Base-by-base conservation (phyloP, 2,888 invertebrate genomes). In the Cosmia trapezina region DNA sequence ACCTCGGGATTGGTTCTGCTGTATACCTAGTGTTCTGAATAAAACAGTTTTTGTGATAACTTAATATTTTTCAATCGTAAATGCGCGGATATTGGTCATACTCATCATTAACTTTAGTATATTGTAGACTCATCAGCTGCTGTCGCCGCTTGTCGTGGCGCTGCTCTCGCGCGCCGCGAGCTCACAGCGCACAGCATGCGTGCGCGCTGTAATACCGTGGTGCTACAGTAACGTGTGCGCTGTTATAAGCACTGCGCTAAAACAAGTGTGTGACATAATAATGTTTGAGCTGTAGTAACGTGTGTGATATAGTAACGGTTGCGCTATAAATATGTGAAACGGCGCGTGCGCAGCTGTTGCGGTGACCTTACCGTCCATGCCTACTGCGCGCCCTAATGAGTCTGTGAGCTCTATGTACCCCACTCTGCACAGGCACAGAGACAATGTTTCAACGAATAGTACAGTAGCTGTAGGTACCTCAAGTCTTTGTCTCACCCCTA, bases 331-430 rank as follows among this genome's bases (percentile, higher is more conserved):
- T 63, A 53, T n/a, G 28, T 19, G 9, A n/a, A 53, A 37, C 72
- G 49, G 69, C 60, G 66, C 57, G 56, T 28, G 73, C 66, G 78
- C 80, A 80, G 78, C 70, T 82, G 83, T 57, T 73, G 45, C 56
- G 53, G 45, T 70, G 66, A 78, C 78, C 83, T 73, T 82, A 73
- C 66, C n/a, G 47, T 12, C 8, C 57, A 67, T n/a, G n/a, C n/a
- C n/a, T 28, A 78, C 78, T 65, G 69, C 60, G n/a, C 41, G 22
- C 6, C 14, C 17, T 17, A 63, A 5, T 7, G 61, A 54, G 11
- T 6, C 12, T 37, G 22, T n/a, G 47, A 53, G 17, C 17, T 45
- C 33, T 19, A 22, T 4, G 14, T 49, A 28, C n/a, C 28, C 17
- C n/a, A 33, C 56, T 8, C 37, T 6, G 37, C 37, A 33, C 56